Evolutionary conservation across 2,797 vertebrate genomes (phyloP).

Genomic region (Selene dorsalis): DNA sequence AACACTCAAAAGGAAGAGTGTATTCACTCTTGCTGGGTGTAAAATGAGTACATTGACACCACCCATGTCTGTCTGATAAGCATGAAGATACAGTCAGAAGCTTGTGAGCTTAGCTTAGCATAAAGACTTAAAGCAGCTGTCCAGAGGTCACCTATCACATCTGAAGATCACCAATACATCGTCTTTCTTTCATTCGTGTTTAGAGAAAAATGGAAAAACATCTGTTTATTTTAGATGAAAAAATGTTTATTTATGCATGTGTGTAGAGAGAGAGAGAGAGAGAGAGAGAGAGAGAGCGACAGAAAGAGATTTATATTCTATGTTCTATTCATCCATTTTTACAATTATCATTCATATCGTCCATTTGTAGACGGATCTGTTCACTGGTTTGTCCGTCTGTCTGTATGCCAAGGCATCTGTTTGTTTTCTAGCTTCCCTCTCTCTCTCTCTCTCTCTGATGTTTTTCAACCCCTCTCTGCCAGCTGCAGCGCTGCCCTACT

Average conservation of each 20-base stretch:
- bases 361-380: background rate
- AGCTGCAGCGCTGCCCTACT: constrained; percentile 68
- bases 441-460: constrained; percentile 20
- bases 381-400: background rate
- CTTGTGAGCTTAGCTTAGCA: background rate
- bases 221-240: background rate
- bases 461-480: constrained; percentile 40
- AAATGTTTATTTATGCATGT: too few relatives aligned
- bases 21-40: background rate
- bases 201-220: background rate
- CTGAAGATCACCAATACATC: too few relatives aligned
- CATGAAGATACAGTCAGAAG: background rate
- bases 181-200: background rate
- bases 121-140: background rate
- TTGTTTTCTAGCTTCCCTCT: constrained; percentile 20
- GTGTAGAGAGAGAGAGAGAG: too few relatives aligned
- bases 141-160: background rate
- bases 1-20: too few relatives aligned
- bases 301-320: too few relatives aligned
- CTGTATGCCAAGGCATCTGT: constrained; percentile 1
- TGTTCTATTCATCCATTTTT: too few relatives aligned
- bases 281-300: too few relatives aligned
- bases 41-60: background rate
- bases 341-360: background rate
- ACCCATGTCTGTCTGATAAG: background rate